Percentiles rank a stretch among this genome's conserved stretches.
Conservation (phyloP, 2,888 invertebrate species). For the Branchellion lobata region DNA sequence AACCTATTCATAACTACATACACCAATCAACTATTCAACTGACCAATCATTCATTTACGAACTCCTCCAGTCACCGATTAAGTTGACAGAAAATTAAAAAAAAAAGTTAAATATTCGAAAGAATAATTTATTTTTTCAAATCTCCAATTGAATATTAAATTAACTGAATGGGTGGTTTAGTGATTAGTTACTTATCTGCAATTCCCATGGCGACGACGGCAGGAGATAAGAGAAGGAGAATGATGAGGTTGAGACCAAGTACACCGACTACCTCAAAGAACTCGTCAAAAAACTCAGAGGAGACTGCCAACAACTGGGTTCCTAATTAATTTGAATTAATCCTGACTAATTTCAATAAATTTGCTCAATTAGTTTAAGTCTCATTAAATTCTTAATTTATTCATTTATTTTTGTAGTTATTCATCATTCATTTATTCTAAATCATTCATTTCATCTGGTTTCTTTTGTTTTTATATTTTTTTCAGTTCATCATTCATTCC, state of each 20-base stretch:
- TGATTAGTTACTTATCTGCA: too few relatives aligned
- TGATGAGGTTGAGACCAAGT: slow-evolving; percentile 7
- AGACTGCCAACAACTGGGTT: slow-evolving; percentile 7
- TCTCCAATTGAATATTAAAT: too few relatives aligned
- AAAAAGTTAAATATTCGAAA: too few relatives aligned
- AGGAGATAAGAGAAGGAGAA: slow-evolving; percentile 30
- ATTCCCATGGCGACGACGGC: neutral
- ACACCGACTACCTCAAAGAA: slow-evolving; percentile 16
- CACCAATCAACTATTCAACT: neutral
- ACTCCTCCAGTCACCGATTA: neutral
- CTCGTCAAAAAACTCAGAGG: slow-evolving; percentile 30
- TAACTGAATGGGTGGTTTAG: too few relatives aligned
- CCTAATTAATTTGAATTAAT: neutral
- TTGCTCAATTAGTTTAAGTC: too few relatives aligned
- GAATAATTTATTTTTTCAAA: too few relatives aligned
- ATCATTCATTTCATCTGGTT: too few relatives aligned
- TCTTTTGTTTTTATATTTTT: neutral
- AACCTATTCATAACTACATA: neutral
- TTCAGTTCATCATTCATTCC: neutral
- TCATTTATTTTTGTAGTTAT: too few relatives aligned
- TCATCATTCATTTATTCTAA: too few relatives aligned
- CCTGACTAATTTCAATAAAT: too few relatives aligned
- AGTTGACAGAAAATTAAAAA: too few relatives aligned
- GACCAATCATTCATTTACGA: neutral
- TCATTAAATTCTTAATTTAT: too few relatives aligned